Evolutionary conservation across 2,113 vertebrate species (phyloP).

Genomic region (Seriola dumerili): DNA sequence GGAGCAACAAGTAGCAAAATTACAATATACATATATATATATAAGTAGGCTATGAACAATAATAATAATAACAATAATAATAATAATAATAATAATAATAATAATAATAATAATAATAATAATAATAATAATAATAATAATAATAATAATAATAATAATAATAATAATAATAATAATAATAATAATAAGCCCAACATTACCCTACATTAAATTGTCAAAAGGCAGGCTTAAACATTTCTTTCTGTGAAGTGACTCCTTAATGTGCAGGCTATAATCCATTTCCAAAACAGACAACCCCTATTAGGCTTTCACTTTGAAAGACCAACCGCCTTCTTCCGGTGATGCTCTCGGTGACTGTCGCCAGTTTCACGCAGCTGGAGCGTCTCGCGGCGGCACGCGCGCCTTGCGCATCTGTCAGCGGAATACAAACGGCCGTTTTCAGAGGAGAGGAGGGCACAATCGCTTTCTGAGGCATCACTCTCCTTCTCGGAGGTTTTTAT

Average conservation of each 20-base stretch:
- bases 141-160: too few relatives aligned
- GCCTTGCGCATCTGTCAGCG: slow-evolving; percentile 59
- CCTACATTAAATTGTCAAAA: too few relatives aligned
- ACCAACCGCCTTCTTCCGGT: slow-evolving; percentile 47
- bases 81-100: too few relatives aligned
- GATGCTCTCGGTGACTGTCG: slow-evolving; percentile 16
- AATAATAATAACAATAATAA: too few relatives aligned
- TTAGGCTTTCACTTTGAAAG: slow-evolving; percentile 60
- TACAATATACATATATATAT: too few relatives aligned
- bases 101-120: too few relatives aligned
- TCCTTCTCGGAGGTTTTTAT: not conserved
- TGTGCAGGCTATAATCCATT: rapidly evolving
- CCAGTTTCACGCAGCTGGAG: slow-evolving; percentile 60
- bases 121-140: too few relatives aligned
- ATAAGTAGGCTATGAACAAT: too few relatives aligned
- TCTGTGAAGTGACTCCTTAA: not conserved
- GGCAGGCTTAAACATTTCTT: too few relatives aligned
- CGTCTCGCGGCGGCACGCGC: slow-evolving; percentile 68
- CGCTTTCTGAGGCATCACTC: not conserved
- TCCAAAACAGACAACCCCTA: not conserved
- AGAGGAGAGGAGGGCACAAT: slow-evolving; percentile 9
- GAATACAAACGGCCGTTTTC: slow-evolving; percentile 58
- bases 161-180: too few relatives aligned
- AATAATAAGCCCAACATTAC: too few relatives aligned
- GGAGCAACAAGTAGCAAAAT: too few relatives aligned